Percentiles rank a stretch among this genome's conserved stretches.
phyloP scores from a whole-genome alignment of 2,113 vertebrate species.

The Macrotus californicus region DNA sequence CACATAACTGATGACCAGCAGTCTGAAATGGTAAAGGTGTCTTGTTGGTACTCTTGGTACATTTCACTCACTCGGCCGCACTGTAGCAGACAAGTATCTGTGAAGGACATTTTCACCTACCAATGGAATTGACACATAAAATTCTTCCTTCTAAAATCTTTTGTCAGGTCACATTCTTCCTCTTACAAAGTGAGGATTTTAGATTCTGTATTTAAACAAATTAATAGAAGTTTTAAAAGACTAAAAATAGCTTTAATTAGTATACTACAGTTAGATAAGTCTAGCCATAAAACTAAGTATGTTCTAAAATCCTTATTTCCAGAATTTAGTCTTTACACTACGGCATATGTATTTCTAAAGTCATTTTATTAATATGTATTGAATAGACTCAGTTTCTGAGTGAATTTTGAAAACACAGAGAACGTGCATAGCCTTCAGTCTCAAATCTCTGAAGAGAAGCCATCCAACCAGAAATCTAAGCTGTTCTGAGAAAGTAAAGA shows the following conservation, averaged over 20 bases:
- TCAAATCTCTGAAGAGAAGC: not conserved
- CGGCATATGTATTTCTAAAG: not conserved
- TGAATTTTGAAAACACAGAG: not conserved
- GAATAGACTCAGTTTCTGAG: not conserved
- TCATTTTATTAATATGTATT: not conserved
- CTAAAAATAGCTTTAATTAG: not conserved
- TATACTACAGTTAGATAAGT: not conserved
- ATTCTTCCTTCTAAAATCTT: not conserved
- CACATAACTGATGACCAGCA: not conserved
- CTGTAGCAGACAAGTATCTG: not conserved
- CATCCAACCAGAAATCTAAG: not conserved
- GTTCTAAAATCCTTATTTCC: not conserved
- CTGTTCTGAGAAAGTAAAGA: not conserved
- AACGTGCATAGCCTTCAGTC: not conserved
- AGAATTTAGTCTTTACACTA: not conserved
- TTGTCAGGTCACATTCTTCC: not conserved
- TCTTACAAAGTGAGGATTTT: constrained; percentile 22
- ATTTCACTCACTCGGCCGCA: not conserved
- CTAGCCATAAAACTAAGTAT: constrained; percentile 22
- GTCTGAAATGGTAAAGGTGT: not conserved
- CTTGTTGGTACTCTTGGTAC: not conserved
- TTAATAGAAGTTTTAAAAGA: not conserved
- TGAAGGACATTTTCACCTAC: not conserved
- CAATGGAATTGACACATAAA: not conserved
- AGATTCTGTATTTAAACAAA: not conserved